Evolutionary conservation across 2,113 vertebrate genomes (phyloP).

Genomic region (Antigone vipio): DNA sequence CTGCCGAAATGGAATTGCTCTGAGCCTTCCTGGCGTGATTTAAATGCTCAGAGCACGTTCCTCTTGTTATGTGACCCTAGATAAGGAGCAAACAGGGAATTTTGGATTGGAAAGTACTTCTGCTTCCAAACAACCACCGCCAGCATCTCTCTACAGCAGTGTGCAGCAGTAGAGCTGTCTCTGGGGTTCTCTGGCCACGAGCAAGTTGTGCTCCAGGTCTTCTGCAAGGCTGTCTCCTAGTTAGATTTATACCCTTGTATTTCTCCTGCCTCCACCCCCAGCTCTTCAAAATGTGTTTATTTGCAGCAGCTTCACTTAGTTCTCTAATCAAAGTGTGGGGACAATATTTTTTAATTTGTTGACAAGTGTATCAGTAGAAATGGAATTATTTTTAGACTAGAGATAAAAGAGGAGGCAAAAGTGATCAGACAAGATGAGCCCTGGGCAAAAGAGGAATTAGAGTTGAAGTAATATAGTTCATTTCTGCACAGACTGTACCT

Average conservation of each 20-base stretch:
- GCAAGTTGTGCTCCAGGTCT: background rate
- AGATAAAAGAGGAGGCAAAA: background rate
- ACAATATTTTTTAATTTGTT: background rate
- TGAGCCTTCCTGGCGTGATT: background rate
- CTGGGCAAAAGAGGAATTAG: background rate
- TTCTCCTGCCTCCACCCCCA: background rate
- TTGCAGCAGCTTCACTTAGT: background rate
- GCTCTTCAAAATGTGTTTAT: background rate
- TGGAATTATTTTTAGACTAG: background rate
- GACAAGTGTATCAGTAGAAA: background rate
- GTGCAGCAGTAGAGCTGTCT: background rate
- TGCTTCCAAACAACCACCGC: background rate
- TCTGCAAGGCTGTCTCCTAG: background rate
- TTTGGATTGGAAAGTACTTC: background rate
- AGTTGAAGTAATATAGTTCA: background rate
- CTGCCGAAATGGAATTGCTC: background rate
- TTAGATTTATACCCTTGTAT: background rate
- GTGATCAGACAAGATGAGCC: background rate
- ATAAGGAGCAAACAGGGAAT: background rate
- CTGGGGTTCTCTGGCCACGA: background rate
- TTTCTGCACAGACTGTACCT: background rate
- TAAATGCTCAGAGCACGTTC: background rate
- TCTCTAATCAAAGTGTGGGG: background rate
- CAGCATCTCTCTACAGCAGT: background rate
- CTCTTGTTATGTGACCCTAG: background rate